phyloP scores from a whole-genome alignment of 1,140 invertebrate species.

The Bradysia coprophila region DNA sequence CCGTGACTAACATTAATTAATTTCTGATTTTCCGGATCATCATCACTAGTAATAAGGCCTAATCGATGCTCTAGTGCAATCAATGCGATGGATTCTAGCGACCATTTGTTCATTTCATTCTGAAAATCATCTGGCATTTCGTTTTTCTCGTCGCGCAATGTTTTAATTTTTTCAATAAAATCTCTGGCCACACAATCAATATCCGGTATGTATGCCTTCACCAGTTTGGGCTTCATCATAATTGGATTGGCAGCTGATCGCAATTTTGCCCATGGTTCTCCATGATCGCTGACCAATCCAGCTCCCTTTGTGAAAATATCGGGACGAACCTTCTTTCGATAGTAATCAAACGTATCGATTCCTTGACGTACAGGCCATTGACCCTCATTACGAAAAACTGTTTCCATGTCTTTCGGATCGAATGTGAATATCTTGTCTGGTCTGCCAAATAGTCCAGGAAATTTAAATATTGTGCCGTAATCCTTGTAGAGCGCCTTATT shows the following conservation, averaged over 20 bases:
- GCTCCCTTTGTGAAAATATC: constrained; percentile 6
- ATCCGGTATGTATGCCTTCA: neutral
- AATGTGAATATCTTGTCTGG: constrained; percentile 2
- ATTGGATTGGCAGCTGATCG: too few species aligned
- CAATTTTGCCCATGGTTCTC: constrained; percentile 7
- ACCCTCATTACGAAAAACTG: too few species aligned
- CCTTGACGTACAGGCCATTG: constrained; percentile 3
- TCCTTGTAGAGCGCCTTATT: constrained; percentile 1
- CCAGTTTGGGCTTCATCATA: too few species aligned
- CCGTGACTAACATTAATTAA: neutral
- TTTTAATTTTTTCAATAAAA: constrained; percentile 25
- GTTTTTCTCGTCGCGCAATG: constrained; percentile 30
- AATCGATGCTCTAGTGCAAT: too few species aligned
- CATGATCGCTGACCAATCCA: constrained; percentile 2
- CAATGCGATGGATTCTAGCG: constrained; percentile 47
- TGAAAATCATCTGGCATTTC: constrained; percentile 39
- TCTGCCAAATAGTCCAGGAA: constrained; percentile 3
- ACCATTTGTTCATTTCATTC: constrained; percentile 44
- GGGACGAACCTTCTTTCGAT: constrained; percentile 4
- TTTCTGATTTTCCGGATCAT: neutral
- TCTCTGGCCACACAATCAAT: neutral
- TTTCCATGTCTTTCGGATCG: constrained; percentile 6
- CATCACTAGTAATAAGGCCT: constrained; percentile 6
- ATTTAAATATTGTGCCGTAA: constrained; percentile 4
- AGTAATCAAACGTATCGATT: constrained; percentile 5